phyloP scores from a whole-genome alignment of 2,797 vertebrate genomes.

The Myiotriccus ornatus region DNA sequence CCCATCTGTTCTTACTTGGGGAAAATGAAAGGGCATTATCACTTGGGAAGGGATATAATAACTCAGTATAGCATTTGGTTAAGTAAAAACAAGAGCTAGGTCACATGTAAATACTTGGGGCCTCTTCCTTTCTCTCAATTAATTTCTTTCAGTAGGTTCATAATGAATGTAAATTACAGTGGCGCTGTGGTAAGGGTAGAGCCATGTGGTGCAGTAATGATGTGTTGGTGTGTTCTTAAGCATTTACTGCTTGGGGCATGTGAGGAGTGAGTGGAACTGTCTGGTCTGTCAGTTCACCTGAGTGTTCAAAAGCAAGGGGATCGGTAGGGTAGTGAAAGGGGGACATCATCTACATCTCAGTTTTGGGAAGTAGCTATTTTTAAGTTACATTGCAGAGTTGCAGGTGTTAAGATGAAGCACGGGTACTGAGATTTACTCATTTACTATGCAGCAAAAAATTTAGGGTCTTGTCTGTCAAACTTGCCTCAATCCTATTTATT shows the following conservation, averaged over 20 bases:
- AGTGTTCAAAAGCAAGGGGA: not conserved
- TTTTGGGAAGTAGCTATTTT: not conserved
- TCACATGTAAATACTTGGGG: not conserved
- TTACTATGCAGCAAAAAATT: not conserved
- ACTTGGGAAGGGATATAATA: not conserved
- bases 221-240: not conserved
- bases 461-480: not conserved
- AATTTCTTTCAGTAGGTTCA: not conserved
- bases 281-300: not conserved
- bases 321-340: rapidly evolving
- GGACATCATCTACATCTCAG: not conserved
- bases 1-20: not conserved
- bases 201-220: not conserved
- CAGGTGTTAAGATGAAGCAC: not conserved
- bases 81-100: not conserved
- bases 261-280: not conserved
- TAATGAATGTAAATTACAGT: not conserved
- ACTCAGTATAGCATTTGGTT: not conserved
- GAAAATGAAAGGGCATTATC: not conserved
- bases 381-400: not conserved
- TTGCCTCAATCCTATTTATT: not conserved
- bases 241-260: not conserved
- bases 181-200: not conserved
- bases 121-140: not conserved
- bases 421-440: not conserved